These are phyloP conservation scores for Leptoclinus maculatus DNA, from an alignment of 2,797 vertebrate species.

Conservation along the genomic window DNA sequence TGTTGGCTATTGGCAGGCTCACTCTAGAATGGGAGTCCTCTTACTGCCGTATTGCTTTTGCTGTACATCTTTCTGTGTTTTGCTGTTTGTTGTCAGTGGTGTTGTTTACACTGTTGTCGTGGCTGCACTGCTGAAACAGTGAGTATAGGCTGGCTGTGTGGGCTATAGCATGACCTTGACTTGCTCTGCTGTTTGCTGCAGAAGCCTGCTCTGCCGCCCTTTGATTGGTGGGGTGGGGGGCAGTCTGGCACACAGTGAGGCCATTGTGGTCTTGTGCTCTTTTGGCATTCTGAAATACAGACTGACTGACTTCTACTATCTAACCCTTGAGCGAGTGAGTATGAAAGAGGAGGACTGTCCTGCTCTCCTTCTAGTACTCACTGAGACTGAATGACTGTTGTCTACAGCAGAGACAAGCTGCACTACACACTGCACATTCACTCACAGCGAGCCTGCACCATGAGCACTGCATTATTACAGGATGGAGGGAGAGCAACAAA, in stretches of 20 bases:
- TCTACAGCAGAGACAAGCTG: conserved; percentile 30
- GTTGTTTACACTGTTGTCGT: conserved; percentile 2
- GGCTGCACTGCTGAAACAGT: not conserved
- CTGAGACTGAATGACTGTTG: conserved; percentile 37
- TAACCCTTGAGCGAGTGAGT: conserved; percentile 7
- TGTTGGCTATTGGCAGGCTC: not conserved
- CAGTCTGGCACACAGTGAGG: conserved; percentile 48
- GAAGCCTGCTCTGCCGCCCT: conserved; percentile 2
- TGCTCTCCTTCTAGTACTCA: conserved; percentile 16
- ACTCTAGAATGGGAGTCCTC: not conserved
- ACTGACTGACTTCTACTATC: conserved; percentile 45
- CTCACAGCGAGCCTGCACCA: conserved; percentile 14
- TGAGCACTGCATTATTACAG: conserved; percentile 3
- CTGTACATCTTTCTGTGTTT: not conserved
- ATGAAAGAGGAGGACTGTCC: conserved; percentile 59
- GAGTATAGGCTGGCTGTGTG: conserved; percentile 10
- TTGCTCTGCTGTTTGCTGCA: conserved; percentile 30
- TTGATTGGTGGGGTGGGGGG: not conserved
- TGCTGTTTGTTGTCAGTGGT: not conserved
- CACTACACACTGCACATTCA: conserved; percentile 34
- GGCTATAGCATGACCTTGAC: conserved; percentile 44
- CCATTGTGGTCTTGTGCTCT: conserved; percentile 50
- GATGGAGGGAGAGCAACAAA: not conserved
- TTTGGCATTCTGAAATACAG: conserved; percentile 40
- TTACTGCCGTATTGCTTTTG: not conserved